These are phyloP conservation scores for Vulpes lagopus DNA, from an alignment of 2,113 vertebrate species.

Conservation along the genomic window DNA sequence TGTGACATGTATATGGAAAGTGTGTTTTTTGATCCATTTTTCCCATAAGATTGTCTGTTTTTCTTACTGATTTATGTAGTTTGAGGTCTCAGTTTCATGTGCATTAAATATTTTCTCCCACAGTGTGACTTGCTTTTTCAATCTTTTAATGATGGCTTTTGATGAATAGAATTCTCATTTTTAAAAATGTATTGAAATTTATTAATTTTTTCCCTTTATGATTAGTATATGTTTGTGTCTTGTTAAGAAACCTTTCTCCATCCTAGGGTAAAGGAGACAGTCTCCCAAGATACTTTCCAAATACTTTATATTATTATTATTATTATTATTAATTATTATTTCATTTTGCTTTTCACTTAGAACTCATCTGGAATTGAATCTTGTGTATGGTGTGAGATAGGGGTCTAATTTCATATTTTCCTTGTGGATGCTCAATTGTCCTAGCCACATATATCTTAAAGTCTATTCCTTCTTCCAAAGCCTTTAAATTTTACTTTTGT, in stretches of 20 bases:
- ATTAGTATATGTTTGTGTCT: background rate
- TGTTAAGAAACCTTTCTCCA: background rate
- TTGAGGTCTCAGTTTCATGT: background rate
- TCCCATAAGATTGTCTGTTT: background rate
- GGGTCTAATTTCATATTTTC: background rate
- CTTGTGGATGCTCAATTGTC: background rate
- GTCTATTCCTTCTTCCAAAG: background rate
- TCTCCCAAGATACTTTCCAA: background rate
- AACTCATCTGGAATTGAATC: background rate
- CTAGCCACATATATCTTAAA: background rate
- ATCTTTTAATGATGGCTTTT: background rate
- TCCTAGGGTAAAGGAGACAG: background rate
- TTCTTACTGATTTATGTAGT: background rate
- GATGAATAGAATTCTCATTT: background rate
- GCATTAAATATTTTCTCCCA: background rate
- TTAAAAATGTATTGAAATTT: background rate
- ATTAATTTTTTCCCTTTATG: background rate
- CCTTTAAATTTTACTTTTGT: background rate
- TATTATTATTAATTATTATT: background rate
- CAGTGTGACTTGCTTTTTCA: background rate
- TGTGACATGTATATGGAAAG: background rate
- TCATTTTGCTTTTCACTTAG: background rate
- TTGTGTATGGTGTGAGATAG: background rate
- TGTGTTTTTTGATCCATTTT: background rate
- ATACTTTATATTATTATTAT: background rate